phyloP scores from a whole-genome alignment of 2,113 vertebrate species.

The Heptranchias perlo region DNA sequence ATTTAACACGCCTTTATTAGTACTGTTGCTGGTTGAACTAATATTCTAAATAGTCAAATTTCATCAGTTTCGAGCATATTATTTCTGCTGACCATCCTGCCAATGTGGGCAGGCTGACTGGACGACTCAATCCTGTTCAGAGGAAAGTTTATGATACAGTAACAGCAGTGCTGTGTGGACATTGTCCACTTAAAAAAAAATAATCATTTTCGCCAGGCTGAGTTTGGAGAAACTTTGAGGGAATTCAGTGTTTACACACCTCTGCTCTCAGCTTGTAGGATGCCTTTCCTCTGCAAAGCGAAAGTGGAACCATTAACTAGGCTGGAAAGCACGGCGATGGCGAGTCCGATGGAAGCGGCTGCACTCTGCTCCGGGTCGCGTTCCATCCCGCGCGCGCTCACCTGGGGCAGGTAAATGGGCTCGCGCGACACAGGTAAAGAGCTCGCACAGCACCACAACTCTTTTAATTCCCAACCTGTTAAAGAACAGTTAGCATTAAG shows the following conservation, averaged over 20 bases:
- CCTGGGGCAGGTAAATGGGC: not conserved
- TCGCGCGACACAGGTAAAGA: not conserved
- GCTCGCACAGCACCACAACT: not conserved
- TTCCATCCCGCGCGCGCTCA: not conserved
- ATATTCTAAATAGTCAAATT: not conserved
- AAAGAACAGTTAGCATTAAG: not conserved
- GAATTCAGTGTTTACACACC: slow-evolving; percentile 54
- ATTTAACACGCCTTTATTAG: not conserved
- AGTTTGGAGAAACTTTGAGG: not conserved
- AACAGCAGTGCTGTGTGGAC: not conserved
- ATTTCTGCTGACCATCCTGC: not conserved
- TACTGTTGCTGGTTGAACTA: not conserved
- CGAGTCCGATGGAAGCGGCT: not conserved
- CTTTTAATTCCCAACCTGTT: not conserved
- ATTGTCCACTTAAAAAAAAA: too few relatives aligned
- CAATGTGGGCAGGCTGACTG: not conserved
- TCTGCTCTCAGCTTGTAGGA: slow-evolving; percentile 72
- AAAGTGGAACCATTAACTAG: slow-evolving; percentile 90
- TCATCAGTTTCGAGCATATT: not conserved
- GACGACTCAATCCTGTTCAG: not conserved
- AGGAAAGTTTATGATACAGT: not conserved
- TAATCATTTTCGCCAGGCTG: not conserved
- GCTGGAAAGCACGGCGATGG: slow-evolving; percentile 77
- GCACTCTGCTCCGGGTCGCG: not conserved
- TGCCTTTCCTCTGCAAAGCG: slow-evolving; percentile 88